phyloP scores from a whole-genome alignment of 2,797 vertebrate species.

The Echiichthys vipera region DNA sequence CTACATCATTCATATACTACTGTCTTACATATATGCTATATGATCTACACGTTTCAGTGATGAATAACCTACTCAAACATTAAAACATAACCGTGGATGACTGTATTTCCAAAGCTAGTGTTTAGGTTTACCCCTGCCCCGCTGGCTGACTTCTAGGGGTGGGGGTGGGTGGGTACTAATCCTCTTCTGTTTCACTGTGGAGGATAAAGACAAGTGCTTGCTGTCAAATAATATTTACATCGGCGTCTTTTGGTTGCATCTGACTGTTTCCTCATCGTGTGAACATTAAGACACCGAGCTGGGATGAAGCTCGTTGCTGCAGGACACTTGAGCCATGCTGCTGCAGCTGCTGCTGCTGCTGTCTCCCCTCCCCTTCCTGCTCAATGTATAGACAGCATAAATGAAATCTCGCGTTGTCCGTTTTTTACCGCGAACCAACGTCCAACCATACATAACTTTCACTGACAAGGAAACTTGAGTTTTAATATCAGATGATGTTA shows the following conservation, averaged over 20 bases:
- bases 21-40: not conserved
- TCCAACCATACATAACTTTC: slow-evolving; percentile 39
- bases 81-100: not conserved
- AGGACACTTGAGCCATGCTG: slow-evolving; percentile 32
- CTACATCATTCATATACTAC: not conserved
- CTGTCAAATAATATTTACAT: not conserved
- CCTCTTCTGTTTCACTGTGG: slow-evolving; percentile 52
- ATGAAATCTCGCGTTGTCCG: slow-evolving; percentile 81
- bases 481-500: not conserved
- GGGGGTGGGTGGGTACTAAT: slow-evolving; percentile 47
- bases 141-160: slow-evolving; percentile 12
- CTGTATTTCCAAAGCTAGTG: not conserved
- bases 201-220: slow-evolving; percentile 1
- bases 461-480: slow-evolving; percentile 3
- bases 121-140: slow-evolving; percentile 6
- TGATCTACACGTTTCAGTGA: not conserved
- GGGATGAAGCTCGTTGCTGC: not conserved
- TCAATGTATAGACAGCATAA: slow-evolving; percentile 50
- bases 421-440: slow-evolving; percentile 83
- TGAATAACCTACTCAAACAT: not conserved
- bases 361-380: slow-evolving; percentile 48
- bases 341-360: not conserved
- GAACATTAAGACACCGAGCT: not conserved
- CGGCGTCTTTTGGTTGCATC: not conserved
- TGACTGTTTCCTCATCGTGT: not conserved